phyloP scores from a whole-genome alignment of 2,888 invertebrate genomes.

The Trissoscelio sp. region DNA sequence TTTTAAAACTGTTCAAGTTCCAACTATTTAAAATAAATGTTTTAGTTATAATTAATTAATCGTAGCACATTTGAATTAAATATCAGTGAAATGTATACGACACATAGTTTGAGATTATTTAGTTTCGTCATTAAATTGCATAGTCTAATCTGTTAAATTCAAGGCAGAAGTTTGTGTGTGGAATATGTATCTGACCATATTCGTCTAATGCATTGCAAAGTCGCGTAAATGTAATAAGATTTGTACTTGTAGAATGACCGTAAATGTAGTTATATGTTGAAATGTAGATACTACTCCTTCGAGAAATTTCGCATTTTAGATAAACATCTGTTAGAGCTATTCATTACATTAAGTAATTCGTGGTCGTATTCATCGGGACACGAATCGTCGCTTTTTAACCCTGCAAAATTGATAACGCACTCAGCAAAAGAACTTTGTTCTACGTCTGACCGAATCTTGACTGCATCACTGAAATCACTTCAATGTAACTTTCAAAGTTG shows the following conservation, averaged over 20 bases:
- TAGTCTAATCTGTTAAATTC: conserved; percentile 42
- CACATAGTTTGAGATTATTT: conserved; percentile 28
- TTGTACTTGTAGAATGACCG: conserved; percentile 42
- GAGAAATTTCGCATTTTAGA: conserved; percentile 27
- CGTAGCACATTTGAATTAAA: conserved; percentile 8
- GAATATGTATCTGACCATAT: conserved; percentile 50
- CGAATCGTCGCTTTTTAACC: conserved; percentile 6
- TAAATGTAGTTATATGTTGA: conserved; percentile 34
- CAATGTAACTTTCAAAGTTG: conserved; percentile 2
- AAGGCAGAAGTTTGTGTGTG: conserved; percentile 21
- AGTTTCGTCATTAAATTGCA: conserved; percentile 48
- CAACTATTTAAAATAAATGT: too few relatives aligned
- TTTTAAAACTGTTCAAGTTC: too few relatives aligned
- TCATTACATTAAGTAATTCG: conserved; percentile 12
- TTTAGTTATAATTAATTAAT: conserved; percentile 31
- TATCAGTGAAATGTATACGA: conserved; percentile 21
- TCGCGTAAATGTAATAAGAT: conserved; percentile 55
- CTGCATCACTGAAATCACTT: conserved; percentile 37
- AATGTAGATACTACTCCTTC: conserved; percentile 21
- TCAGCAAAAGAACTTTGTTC: conserved; percentile 9
- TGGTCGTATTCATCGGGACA: not conserved
- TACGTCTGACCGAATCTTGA: conserved; percentile 30
- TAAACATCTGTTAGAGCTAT: conserved; percentile 20
- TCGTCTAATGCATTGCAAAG: conserved; percentile 57
- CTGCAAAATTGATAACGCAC: not conserved